phyloP scores from a whole-genome alignment of 2,113 vertebrate species.

The Phaethornis superciliosus region DNA sequence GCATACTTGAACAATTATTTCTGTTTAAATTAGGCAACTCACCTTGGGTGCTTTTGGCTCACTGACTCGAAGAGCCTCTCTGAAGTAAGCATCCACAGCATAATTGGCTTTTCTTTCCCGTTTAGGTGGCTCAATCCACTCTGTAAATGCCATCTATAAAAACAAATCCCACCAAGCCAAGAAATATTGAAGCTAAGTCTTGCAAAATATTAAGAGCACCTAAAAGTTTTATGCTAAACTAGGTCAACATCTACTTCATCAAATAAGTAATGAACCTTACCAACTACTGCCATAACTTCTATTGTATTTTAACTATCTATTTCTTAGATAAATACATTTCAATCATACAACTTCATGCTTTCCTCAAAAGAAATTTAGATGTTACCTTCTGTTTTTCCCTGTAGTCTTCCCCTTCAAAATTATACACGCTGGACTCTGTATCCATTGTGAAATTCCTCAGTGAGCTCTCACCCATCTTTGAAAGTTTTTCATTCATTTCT shows the following conservation, averaged over 20 bases:
- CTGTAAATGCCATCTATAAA: slow-evolving; percentile 89
- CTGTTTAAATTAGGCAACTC: neutral
- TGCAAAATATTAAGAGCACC: neutral
- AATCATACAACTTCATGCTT: neutral
- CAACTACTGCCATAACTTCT: neutral
- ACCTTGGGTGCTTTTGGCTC: slow-evolving; percentile 99
- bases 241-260: neutral
- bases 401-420: slow-evolving; percentile 98
- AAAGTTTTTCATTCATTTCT: slow-evolving; percentile 95
- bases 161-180: neutral
- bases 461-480: slow-evolving; percentile 91
- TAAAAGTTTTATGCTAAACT: neutral
- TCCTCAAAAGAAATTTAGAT: neutral
- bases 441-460: slow-evolving; percentile 98
- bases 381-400: slow-evolving; percentile 98
- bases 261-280: neutral
- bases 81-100: slow-evolving; percentile 97
- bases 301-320: neutral
- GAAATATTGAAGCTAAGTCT: neutral
- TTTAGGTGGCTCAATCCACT: slow-evolving; percentile 98
- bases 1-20: neutral
- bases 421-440: slow-evolving; percentile 96
- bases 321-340: neutral
- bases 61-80: slow-evolving; percentile 96
- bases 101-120: slow-evolving; percentile 98